These are phyloP conservation scores for Noturus placidus DNA, from an alignment of 2,113 vertebrate genomes.

Conservation along the genomic window DNA sequence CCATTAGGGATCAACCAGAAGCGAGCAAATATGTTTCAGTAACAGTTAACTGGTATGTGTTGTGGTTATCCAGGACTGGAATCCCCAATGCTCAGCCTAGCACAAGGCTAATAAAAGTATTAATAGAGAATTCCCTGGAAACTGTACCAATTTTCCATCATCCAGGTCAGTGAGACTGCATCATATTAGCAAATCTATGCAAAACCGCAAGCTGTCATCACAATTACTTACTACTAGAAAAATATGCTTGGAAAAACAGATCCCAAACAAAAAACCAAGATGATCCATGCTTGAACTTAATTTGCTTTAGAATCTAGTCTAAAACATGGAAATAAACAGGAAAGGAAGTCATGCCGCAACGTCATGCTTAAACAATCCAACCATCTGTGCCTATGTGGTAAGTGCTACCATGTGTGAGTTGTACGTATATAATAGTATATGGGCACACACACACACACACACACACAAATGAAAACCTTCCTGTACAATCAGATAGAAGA, in stretches of 20 bases:
- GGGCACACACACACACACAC: neutral
- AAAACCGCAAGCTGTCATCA: neutral
- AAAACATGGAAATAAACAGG: slow-evolving; percentile 32
- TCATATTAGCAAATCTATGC: neutral
- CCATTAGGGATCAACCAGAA: too few species aligned
- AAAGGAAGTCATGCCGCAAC: neutral
- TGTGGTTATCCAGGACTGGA: neutral
- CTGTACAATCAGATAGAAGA: slow-evolving; percentile 4
- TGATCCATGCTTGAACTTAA: neutral
- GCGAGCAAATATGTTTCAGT: neutral
- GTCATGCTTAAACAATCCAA: slow-evolving; percentile 22
- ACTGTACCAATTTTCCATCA: neutral
- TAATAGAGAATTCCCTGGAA: slow-evolving; percentile 8
- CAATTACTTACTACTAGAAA: neutral
- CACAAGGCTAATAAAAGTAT: neutral
- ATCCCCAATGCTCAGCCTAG: neutral
- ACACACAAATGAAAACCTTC: neutral
- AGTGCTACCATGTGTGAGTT: slow-evolving; percentile 5
- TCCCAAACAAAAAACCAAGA: neutral
- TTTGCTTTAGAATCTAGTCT: neutral
- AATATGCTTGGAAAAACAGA: neutral
- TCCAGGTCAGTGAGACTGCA: neutral
- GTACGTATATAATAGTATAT: slow-evolving; percentile 4
- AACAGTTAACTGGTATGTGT: neutral
- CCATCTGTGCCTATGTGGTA: slow-evolving; percentile 7